Evolutionary conservation across 2,113 vertebrate genomes (phyloP), one percentile per base, ranked within the genome.

Genomic region (Protomyctophum bolini): DNA sequence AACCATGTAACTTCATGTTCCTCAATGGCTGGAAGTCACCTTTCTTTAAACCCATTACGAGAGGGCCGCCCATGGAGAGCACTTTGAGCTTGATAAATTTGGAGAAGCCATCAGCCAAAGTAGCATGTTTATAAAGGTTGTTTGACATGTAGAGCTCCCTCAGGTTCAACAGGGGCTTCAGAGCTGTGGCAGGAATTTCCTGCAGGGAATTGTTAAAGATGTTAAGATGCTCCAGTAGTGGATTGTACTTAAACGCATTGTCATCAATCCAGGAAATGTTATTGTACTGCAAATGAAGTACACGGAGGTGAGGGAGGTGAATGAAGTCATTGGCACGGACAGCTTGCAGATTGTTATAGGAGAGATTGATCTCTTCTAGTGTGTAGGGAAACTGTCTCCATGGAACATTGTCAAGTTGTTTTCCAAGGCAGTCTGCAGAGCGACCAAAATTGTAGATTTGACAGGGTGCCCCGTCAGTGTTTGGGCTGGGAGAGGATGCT

Each of bases 151-250:
- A 85, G 56, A 96, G 66, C 15, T 21, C 1, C 33, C 63, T 84
- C 0, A 96, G 80, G 55, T 83, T 91, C 10, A 21, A 8, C 0
- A 95, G 87, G 0, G 89, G 88, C 5, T 55, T 48, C 74, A 96
- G 54, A 0, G 91, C 91, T 21, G 9, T 59, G 1, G 83, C 82
- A 0, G 95, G 94, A 15, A 96, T 93, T 70, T 28, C 67, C 0
- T 2, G 6, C 21, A 96, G 70, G 10, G 94, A 94, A 79, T 96
- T 96, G 81, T 96, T 95, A 72, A 95, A 96, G 60, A 96, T 86
- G 66, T 85, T 58, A 0, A 96, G 83, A 4, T 90, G 7, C 80
- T 94, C 91, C 70, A 96, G 72, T 0, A 86, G 74, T 0, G 8
- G 10, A 60, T 95, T 95, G 63, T 79, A 58, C 11, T 67, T 28